These are phyloP conservation scores for Drosophila nigritarsus DNA, from an alignment of 2,888 invertebrate genomes.

Conservation along the genomic window DNA sequence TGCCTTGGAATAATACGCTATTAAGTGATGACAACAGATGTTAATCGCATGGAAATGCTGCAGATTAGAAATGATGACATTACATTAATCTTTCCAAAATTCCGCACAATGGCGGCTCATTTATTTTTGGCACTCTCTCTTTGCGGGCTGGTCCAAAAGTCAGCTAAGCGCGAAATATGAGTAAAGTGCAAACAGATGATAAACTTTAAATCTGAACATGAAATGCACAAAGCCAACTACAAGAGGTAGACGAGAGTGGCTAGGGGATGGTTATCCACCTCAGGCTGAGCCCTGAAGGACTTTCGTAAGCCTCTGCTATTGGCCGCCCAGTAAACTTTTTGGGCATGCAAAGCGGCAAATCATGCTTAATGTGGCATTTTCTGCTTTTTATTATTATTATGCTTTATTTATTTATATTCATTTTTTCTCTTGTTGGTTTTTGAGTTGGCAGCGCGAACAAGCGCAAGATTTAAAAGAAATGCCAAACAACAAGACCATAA, in stretches of 20 bases:
- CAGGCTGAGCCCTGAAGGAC: slow-evolving; percentile 36
- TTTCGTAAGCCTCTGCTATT: slow-evolving; percentile 39
- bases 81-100: slow-evolving; percentile 70
- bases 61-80: slow-evolving; percentile 80
- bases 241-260: slow-evolving; percentile 12
- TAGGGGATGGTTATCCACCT: slow-evolving; percentile 2
- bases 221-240: slow-evolving; percentile 43
- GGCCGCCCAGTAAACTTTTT: slow-evolving; percentile 51
- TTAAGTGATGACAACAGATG: slow-evolving; percentile 71
- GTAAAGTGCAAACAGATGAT: slow-evolving; percentile 69
- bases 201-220: slow-evolving; percentile 69
- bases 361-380: slow-evolving; percentile 81
- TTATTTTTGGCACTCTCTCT: slow-evolving; percentile 41
- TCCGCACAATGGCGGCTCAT: slow-evolving; percentile 42
- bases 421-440: slow-evolving; percentile 18
- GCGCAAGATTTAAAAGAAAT: slow-evolving; percentile 66
- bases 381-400: slow-evolving; percentile 66
- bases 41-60: slow-evolving; percentile 79
- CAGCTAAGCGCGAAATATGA: slow-evolving; percentile 71
- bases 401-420: slow-evolving; percentile 57
- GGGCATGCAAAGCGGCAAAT: slow-evolving; percentile 74
- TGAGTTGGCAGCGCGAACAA: slow-evolving; percentile 61
- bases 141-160: slow-evolving; percentile 48
- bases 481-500: slow-evolving; percentile 59
- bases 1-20: slow-evolving; percentile 56